Conservation (phyloP, 2,113 vertebrate genomes). For the Ciconia maguari region DNA sequence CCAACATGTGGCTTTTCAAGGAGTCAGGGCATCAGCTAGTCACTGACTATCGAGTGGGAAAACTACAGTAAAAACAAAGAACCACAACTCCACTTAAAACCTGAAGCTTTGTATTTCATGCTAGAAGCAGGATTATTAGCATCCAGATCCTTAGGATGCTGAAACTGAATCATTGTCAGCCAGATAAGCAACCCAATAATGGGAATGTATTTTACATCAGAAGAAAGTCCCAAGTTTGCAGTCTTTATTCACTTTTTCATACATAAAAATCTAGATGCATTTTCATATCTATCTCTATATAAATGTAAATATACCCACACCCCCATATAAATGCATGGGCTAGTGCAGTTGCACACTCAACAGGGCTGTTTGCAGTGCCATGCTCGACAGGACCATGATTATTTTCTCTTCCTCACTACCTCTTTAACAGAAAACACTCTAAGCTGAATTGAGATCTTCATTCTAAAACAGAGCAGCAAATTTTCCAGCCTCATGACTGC, state of each 20-base stretch:
- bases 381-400: not conserved
- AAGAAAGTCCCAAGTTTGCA: not conserved
- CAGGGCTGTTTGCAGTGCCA: not conserved
- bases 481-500: not conserved
- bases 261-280: not conserved
- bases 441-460: not conserved
- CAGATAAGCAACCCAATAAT: not conserved
- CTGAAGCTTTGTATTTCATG: rapidly evolving
- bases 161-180: not conserved
- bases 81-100: not conserved
- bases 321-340: too few species aligned
- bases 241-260: not conserved
- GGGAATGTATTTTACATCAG: not conserved
- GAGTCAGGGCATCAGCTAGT: not conserved
- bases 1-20: not conserved
- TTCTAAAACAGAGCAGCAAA: not conserved
- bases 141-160: not conserved
- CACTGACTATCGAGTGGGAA: not conserved
- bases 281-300: not conserved
- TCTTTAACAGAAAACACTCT: not conserved
- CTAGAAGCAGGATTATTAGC: not conserved
- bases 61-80: not conserved
- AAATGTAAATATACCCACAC: not conserved
- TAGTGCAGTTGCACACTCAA: not conserved
- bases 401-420: not conserved